Evolutionary conservation across 1,140 invertebrate species (phyloP).

Genomic region (Archivesica marissinica): DNA sequence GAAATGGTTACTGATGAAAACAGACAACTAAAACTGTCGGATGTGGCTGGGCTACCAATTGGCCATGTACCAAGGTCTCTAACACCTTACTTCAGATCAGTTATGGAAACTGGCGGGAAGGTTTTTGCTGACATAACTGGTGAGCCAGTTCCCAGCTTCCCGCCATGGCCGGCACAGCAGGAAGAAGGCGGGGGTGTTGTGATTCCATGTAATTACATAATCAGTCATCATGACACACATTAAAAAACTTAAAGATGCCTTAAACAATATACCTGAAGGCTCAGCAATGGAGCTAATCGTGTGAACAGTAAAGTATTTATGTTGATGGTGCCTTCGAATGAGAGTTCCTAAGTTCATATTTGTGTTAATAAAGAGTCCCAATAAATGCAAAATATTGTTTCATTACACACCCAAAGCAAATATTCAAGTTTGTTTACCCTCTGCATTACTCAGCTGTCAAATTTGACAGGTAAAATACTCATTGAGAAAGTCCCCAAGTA

Average conservation of each 20-base stretch:
- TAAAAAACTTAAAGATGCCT: constrained; percentile 2
- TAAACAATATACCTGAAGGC: not conserved
- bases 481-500: constrained; percentile 13
- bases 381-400: not conserved
- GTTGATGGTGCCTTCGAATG: not conserved
- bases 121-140: constrained; percentile 18
- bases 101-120: constrained; percentile 30
- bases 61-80: constrained; percentile 54
- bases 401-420: not conserved
- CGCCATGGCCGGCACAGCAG: constrained; percentile 38
- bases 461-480: constrained; percentile 24
- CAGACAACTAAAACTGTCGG: not conserved
- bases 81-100: not conserved
- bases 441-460: not conserved
- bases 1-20: constrained; percentile 29
- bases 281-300: not conserved
- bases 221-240: not conserved
- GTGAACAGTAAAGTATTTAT: not conserved
- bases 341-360: not conserved
- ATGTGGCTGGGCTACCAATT: constrained; percentile 54
- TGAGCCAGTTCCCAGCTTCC: constrained; percentile 33
- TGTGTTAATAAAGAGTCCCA: not conserved
- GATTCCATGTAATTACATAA: not conserved
- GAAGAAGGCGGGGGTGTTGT: constrained; percentile 37
- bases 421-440: not conserved